Percentiles rank a stretch among this genome's conserved stretches.
Evolutionary conservation across 2,113 vertebrate species (phyloP).

Genomic region (Cryptotis parvus): DNA sequence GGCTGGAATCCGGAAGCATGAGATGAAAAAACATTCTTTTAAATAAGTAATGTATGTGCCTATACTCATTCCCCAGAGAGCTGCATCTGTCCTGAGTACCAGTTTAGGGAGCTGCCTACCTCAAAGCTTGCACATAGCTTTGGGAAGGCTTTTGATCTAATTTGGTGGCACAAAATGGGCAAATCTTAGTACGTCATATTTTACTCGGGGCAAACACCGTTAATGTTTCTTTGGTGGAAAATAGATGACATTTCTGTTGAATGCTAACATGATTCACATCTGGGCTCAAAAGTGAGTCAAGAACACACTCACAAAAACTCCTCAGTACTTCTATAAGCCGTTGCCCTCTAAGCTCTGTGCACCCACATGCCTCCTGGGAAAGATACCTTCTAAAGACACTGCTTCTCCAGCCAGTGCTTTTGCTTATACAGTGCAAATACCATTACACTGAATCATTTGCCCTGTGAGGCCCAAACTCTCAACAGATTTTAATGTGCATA

Average conservation of each 20-base stretch:
- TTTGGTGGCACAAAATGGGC: background rate
- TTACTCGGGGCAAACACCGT: constrained; percentile 25
- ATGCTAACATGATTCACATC: constrained; percentile 46
- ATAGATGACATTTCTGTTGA: constrained; percentile 47
- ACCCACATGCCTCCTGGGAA: constrained; percentile 3
- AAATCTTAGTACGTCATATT: background rate
- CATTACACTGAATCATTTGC: constrained; percentile 72
- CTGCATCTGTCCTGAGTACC: background rate
- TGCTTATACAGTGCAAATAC: constrained; percentile 63
- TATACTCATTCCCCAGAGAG: background rate
- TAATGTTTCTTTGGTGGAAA: constrained; percentile 36
- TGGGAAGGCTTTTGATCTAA: background rate
- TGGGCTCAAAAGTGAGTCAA: constrained; percentile 48
- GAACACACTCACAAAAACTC: constrained; percentile 30
- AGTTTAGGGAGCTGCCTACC: background rate
- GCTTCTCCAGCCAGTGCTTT: constrained; percentile 49
- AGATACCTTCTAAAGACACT: constrained; percentile 81
- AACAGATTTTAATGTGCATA: constrained; percentile 60
- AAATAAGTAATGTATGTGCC: background rate
- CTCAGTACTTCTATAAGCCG: constrained; percentile 33
- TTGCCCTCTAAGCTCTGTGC: background rate
- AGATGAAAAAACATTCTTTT: constrained; percentile 2
- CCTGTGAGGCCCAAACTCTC: constrained; percentile 58
- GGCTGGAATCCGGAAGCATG: background rate
- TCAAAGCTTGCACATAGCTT: background rate